Percentiles rank a stretch among this genome's conserved stretches.
These are phyloP conservation scores for Ormyrus thymus DNA, from an alignment of 2,888 invertebrate species.

Conservation along the genomic window DNA sequence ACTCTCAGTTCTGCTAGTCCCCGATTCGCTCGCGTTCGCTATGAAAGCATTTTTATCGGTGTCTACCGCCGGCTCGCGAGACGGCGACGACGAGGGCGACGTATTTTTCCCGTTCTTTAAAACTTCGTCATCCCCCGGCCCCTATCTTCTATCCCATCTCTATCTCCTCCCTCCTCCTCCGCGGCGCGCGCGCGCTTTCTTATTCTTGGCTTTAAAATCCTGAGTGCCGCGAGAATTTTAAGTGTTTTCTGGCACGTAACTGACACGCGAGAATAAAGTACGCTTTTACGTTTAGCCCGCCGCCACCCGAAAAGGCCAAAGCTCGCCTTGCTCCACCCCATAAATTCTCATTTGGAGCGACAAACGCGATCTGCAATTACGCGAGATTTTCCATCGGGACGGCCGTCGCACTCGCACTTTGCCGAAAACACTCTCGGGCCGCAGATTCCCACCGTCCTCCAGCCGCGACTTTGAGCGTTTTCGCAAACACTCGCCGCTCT, in stretches of 20 bases:
- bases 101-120: slow-evolving; percentile 39
- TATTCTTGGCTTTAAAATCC: slow-evolving; percentile 55
- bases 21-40: neutral
- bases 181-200: slow-evolving; percentile 45
- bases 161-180: neutral
- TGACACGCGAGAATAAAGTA: slow-evolving; percentile 57
- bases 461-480: neutral
- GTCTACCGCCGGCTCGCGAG: slow-evolving; percentile 7
- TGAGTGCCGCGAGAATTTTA: slow-evolving; percentile 58
- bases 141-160: neutral
- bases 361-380: slow-evolving; percentile 46
- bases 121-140: slow-evolving; percentile 42
- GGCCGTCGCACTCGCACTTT: neutral
- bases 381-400: slow-evolving; percentile 33
- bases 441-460: neutral
- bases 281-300: slow-evolving; percentile 54
- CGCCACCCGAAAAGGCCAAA: slow-evolving; percentile 38
- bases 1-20: neutral
- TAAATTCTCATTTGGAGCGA: slow-evolving; percentile 54
- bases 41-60: slow-evolving; percentile 43
- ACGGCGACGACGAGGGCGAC: slow-evolving; percentile 11
- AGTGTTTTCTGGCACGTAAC: slow-evolving; percentile 58
- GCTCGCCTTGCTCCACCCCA: slow-evolving; percentile 27
- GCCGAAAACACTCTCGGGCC: slow-evolving; percentile 6
- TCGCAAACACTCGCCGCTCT: neutral